A percentile compares a stretch with the other conserved stretches of the same genome.
Evolutionary conservation across 2,888 invertebrate genomes (phyloP).

Genomic region (Callosobruchus maculatus): DNA sequence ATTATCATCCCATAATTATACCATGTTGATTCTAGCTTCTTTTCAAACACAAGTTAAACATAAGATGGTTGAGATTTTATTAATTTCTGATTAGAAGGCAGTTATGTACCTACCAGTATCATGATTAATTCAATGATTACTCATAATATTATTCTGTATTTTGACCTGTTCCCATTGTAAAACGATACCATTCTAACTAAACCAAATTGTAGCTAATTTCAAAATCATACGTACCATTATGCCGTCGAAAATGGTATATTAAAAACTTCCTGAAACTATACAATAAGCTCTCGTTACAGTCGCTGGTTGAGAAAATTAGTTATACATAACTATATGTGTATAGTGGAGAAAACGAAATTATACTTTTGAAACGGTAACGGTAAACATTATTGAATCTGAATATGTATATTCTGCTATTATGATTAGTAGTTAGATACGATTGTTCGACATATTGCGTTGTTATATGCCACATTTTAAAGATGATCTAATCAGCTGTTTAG

Average conservation of each 20-base stretch:
- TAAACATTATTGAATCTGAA: neutral
- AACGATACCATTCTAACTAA: neutral
- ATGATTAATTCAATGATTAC: neutral
- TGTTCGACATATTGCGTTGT: conserved; percentile 2
- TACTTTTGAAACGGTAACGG: neutral
- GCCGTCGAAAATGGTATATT: neutral
- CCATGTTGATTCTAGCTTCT: too few relatives aligned
- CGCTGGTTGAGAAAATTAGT: neutral
- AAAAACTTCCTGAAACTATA: neutral
- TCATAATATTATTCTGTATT: neutral
- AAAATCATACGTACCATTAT: neutral
- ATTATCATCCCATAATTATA: too few relatives aligned
- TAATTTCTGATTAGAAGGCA: too few relatives aligned
- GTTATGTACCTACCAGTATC: neutral
- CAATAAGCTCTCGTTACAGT: neutral
- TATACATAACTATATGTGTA: neutral
- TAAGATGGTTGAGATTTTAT: too few relatives aligned
- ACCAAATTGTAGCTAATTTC: neutral
- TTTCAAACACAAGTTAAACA: too few relatives aligned
- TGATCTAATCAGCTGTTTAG: neutral
- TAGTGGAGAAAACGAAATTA: neutral
- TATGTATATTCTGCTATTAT: neutral
- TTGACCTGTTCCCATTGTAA: neutral
- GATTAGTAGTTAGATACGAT: neutral
- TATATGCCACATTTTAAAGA: conserved; percentile 17